Evolutionary conservation across 2,888 invertebrate genomes (phyloP).

Genomic region (Agriopis aurantiaria): DNA sequence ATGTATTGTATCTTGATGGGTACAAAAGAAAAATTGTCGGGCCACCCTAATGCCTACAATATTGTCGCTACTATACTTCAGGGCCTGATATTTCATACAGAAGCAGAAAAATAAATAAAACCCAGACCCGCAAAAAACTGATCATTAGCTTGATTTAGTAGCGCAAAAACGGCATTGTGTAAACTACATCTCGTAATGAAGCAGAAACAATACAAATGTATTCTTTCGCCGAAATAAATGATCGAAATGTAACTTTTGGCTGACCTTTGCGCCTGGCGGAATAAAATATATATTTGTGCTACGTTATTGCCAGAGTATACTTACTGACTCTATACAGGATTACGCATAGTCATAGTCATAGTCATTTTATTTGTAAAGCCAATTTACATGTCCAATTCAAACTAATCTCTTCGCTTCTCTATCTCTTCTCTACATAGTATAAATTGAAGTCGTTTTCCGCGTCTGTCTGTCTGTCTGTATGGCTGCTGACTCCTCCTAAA

Average conservation of each 20-base stretch:
- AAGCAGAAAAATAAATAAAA: slow-evolving; percentile 12
- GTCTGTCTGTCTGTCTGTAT: no score
- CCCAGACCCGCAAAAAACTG: slow-evolving; percentile 18
- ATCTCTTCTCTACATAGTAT: no score
- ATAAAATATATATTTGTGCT: slow-evolving; percentile 11
- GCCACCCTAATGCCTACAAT: no score
- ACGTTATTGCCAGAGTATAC: neutral
- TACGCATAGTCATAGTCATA: neutral
- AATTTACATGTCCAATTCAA: no score
- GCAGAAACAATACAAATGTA: slow-evolving; percentile 27
- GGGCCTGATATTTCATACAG: neutral
- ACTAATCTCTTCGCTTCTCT: no score
- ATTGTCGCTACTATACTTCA: neutral
- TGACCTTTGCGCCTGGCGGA: slow-evolving; percentile 17
- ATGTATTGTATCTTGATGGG: no score
- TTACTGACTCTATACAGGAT: neutral
- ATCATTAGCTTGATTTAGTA: slow-evolving; percentile 36
- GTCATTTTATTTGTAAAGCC: no score
- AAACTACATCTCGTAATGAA: slow-evolving; percentile 35
- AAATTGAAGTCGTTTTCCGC: no score
- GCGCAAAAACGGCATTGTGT: slow-evolving; percentile 35
- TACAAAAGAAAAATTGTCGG: no score
- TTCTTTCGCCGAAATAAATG: slow-evolving; percentile 22
- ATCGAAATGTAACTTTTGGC: slow-evolving; percentile 29
- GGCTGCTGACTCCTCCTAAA: no score